Percentiles rank a stretch among this genome's conserved stretches.
Evolutionary conservation across 53 echinoderm and acorn worm genomes (phyloP).

Genomic region (Stichopus horrens): DNA sequence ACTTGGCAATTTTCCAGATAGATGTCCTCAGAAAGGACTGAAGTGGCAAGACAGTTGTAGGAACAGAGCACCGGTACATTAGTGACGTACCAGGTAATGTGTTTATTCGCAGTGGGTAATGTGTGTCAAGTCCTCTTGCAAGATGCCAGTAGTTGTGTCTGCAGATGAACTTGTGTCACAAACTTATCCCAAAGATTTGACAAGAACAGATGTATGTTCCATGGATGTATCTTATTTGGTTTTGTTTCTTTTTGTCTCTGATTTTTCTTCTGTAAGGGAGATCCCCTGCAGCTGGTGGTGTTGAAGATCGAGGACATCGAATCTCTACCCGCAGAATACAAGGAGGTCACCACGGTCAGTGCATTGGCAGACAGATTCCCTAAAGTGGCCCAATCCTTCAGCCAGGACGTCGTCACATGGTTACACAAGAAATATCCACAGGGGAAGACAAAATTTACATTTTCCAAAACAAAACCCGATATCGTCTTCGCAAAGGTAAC

Average conservation of each 20-base stretch:
- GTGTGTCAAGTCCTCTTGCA: no score
- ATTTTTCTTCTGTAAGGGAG: background rate
- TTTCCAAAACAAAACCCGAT: background rate
- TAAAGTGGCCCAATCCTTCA: background rate
- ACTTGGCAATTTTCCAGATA: no score
- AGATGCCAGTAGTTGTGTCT: no score
- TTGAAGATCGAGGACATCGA: background rate
- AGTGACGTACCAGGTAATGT: no score
- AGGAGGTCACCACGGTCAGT: background rate
- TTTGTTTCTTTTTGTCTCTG: background rate
- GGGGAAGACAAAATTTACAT: background rate
- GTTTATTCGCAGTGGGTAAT: no score
- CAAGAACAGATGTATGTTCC: no score
- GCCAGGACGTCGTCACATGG: background rate
- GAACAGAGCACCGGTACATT: no score
- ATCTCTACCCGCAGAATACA: constrained; percentile 1
- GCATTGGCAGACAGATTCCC: background rate
- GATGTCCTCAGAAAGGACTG: no score
- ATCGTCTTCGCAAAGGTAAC: background rate
- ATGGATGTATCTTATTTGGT: background rate
- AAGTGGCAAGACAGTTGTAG: no score
- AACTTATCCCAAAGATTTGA: no score
- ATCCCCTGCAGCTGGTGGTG: constrained; percentile 6
- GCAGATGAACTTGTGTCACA: no score
- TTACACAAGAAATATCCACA: background rate